phyloP scores from a whole-genome alignment of 2,888 invertebrate genomes.

The Drosophila percnosoma region DNA sequence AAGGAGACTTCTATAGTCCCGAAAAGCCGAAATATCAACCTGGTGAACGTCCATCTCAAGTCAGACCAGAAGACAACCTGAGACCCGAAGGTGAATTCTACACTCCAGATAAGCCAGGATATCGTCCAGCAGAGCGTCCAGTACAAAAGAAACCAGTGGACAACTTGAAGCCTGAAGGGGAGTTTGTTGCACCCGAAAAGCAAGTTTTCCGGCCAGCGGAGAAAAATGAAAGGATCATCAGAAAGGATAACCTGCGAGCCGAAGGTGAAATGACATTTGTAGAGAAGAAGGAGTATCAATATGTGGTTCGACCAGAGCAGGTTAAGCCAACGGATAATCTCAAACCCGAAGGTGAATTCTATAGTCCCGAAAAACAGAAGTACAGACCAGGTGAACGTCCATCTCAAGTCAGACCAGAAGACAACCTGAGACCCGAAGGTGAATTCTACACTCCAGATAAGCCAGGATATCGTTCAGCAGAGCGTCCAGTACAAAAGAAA shows the following conservation, averaged over 20 bases:
- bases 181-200: slow-evolving; percentile 85
- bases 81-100: slow-evolving; percentile 87
- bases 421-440: slow-evolving; percentile 86
- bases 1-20: no score
- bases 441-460: slow-evolving; percentile 81
- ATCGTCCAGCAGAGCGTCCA: slow-evolving; percentile 48
- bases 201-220: slow-evolving; percentile 86
- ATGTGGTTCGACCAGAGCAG: slow-evolving; percentile 60
- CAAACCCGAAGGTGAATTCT: slow-evolving; percentile 85
- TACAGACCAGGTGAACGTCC: slow-evolving; percentile 84
- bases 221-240: slow-evolving; percentile 69
- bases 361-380: slow-evolving; percentile 62
- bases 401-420: slow-evolving; percentile 85
- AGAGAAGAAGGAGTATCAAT: slow-evolving; percentile 82
- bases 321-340: slow-evolving; percentile 87
- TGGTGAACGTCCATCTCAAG: slow-evolving; percentile 84
- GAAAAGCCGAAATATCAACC: slow-evolving; percentile 79
- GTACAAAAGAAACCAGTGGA: slow-evolving; percentile 81
- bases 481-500: slow-evolving; percentile 52
- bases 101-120: slow-evolving; percentile 16
- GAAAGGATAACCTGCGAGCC: slow-evolving; percentile 85
- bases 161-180: slow-evolving; percentile 84
- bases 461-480: slow-evolving; percentile 36
- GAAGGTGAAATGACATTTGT: slow-evolving; percentile 82
- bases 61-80: slow-evolving; percentile 85